Evolutionary conservation across 1,140 invertebrate species (phyloP).

Genomic region (Meloidogyne chitwoodi): DNA sequence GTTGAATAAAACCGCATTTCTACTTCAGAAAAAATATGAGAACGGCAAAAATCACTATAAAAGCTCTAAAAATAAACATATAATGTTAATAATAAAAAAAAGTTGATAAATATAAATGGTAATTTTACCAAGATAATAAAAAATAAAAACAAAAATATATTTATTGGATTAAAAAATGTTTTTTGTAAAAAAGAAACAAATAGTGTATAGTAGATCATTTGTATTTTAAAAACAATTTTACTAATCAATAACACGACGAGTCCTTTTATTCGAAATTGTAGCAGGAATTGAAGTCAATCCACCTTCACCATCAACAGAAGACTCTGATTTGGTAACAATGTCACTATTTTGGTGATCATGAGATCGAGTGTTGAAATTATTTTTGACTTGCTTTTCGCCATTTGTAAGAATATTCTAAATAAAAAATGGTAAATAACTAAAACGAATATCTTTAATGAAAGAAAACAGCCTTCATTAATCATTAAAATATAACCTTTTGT

Average conservation of each 20-base stretch:
- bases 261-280: not conserved
- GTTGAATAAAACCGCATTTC: too few relatives aligned
- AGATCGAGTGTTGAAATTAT: not conserved
- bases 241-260: not conserved
- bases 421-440: not conserved
- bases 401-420: not conserved
- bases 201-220: not conserved
- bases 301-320: not conserved
- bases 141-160: not conserved
- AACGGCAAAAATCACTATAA: too few relatives aligned
- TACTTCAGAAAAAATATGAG: too few relatives aligned
- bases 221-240: not conserved
- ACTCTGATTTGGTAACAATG: not conserved
- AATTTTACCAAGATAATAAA: not conserved
- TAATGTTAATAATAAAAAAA: not conserved
- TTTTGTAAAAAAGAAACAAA: not conserved
- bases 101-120: not conserved
- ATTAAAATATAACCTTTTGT: not conserved
- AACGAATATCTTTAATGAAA: too few relatives aligned
- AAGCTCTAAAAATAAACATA: constrained; percentile 12
- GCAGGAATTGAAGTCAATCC: not conserved
- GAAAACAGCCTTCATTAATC: too few relatives aligned
- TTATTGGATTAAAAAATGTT: not conserved
- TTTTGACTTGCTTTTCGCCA: not conserved
- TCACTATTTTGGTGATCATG: not conserved